These are phyloP conservation scores for Haliclystus octoradiatus DNA, from an alignment of 30 jellyfish, hydroid and myxozoan genomes.

Conservation along the genomic window DNA sequence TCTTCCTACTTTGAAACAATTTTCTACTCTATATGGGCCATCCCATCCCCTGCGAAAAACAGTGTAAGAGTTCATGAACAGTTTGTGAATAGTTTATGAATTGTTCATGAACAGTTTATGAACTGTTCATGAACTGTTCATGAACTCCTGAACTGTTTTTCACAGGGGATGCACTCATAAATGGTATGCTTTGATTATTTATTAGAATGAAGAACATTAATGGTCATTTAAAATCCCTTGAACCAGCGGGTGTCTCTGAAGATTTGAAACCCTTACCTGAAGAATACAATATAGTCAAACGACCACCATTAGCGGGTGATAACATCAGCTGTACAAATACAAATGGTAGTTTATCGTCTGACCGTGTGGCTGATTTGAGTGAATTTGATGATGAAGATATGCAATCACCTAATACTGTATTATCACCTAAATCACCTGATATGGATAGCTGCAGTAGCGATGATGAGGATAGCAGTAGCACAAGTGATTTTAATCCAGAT, in stretches of 20 bases:
- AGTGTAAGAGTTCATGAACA: too few species aligned
- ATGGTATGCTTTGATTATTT: too few species aligned
- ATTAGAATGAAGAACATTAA: not conserved
- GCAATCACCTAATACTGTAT: not conserved
- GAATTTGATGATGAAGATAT: conserved; percentile 69
- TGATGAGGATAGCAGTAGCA: not conserved
- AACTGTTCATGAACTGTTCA: too few species aligned
- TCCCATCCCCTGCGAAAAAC: too few species aligned
- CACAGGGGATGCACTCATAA: too few species aligned
- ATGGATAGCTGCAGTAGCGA: too few species aligned
- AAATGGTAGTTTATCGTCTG: conserved; percentile 88
- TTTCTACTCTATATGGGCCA: too few species aligned
- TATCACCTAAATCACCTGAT: conserved; percentile 16
- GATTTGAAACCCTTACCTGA: too few species aligned
- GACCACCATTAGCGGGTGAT: conserved; percentile 43
- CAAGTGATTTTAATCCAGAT: conserved; percentile 30
- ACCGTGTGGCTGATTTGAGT: conserved; percentile 60
- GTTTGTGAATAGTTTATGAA: too few species aligned
- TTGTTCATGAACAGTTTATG: too few species aligned
- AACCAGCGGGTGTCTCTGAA: not conserved
- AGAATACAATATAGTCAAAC: not conserved
- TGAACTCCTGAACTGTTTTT: too few species aligned
- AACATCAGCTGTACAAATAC: conserved; percentile 66
- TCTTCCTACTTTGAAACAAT: too few species aligned
- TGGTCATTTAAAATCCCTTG: not conserved